Conservation (phyloP, 1,140 invertebrate genomes). For the Lineus longissimus region DNA sequence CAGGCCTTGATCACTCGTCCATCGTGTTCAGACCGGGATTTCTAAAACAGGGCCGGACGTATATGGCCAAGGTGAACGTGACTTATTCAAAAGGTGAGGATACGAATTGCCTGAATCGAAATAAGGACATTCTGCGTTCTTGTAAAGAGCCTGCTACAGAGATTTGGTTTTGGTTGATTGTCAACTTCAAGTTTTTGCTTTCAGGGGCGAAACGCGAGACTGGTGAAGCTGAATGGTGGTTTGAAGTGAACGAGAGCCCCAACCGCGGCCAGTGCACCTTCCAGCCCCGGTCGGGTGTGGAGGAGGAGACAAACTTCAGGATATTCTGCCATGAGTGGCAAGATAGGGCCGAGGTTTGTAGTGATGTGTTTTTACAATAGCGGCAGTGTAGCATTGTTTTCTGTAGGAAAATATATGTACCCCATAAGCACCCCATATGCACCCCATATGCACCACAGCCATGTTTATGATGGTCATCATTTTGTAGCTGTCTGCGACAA, state of each 20-base stretch:
- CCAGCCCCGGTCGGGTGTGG: slow-evolving; percentile 14
- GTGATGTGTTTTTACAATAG: not conserved
- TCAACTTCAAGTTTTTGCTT: too few relatives aligned
- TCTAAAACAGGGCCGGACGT: slow-evolving; percentile 20
- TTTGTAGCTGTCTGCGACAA: too few relatives aligned
- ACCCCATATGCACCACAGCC: too few relatives aligned
- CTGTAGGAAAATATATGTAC: too few relatives aligned
- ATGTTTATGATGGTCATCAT: too few relatives aligned
- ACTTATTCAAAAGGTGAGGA: not conserved
- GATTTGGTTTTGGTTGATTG: too few relatives aligned
- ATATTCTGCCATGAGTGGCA: slow-evolving; percentile 32
- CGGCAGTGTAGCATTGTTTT: too few relatives aligned
- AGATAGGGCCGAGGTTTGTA: slow-evolving; percentile 18
- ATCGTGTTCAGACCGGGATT: slow-evolving; percentile 26
- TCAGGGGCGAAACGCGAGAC: not conserved
- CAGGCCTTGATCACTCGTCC: slow-evolving; percentile 16
- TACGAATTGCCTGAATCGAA: too few relatives aligned
- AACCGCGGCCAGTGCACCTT: slow-evolving; percentile 27
- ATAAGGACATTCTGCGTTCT: too few relatives aligned
- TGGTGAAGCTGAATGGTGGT: slow-evolving; percentile 24
- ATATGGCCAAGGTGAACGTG: slow-evolving; percentile 22
- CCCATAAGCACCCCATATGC: too few relatives aligned
- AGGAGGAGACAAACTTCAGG: slow-evolving; percentile 27
- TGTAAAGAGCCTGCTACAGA: too few relatives aligned
- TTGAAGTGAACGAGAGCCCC: slow-evolving; percentile 30